Percentiles rank a stretch among this genome's conserved stretches.
These are phyloP conservation scores for Sinhomidia bicolor DNA, from an alignment of 2,888 invertebrate species.

Conservation along the genomic window DNA sequence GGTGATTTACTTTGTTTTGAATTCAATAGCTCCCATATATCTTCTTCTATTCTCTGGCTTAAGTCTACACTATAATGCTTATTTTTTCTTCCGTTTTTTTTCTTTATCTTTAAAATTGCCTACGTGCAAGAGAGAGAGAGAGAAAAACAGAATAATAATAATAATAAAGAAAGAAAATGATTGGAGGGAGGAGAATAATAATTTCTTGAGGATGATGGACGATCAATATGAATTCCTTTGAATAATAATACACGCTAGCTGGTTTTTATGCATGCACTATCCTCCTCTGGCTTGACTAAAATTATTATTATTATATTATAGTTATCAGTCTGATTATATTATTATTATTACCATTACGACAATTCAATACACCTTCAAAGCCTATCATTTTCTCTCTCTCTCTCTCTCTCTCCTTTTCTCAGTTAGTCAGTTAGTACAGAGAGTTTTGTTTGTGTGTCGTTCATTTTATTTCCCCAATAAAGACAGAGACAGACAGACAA, in stretches of 20 bases:
- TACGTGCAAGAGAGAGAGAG: no score
- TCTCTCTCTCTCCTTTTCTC: background rate
- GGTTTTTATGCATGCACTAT: background rate
- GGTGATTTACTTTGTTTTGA: slow-evolving; percentile 1
- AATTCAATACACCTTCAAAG: slow-evolving; percentile 38
- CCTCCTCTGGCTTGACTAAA: no score
- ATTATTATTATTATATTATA: background rate
- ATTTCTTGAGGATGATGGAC: background rate
- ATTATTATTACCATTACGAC: slow-evolving; percentile 14
- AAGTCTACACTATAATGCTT: background rate
- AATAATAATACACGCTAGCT: background rate
- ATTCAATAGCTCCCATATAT: background rate
- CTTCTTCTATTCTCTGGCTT: background rate
- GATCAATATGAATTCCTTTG: slow-evolving; percentile 16
- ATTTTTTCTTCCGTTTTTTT: background rate
- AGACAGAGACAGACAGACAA: background rate
- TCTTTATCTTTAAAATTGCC: no score
- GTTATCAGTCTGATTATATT: background rate
- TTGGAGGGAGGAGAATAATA: no score
- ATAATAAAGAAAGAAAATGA: background rate
- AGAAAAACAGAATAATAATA: no score
- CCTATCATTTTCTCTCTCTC: slow-evolving; percentile 10
- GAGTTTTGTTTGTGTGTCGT: background rate
- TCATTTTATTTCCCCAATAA: background rate
- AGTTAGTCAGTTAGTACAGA: no score